Conservation (phyloP, 2,888 invertebrate genomes). For the Philonicus albiceps region DNA sequence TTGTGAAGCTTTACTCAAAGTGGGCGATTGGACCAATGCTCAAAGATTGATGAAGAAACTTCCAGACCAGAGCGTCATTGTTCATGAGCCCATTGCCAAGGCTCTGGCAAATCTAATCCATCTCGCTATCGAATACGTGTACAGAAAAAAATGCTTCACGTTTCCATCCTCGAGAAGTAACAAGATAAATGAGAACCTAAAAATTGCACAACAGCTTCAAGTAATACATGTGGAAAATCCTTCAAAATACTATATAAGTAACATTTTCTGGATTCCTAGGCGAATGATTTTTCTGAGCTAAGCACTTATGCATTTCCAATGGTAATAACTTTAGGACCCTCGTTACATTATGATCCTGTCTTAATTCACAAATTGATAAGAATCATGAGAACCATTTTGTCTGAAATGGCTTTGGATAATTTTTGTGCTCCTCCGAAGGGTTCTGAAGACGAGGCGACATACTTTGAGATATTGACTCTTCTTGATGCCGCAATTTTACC, state of each 20-base stretch:
- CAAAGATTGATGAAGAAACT: conserved; percentile 79
- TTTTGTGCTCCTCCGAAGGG: conserved; percentile 57
- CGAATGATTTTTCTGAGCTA: conserved; percentile 76
- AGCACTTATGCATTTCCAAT: conserved; percentile 83
- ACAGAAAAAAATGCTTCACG: conserved; percentile 76
- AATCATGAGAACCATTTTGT: conserved; percentile 62
- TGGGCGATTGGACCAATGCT: conserved; percentile 92
- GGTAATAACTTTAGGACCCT: conserved; percentile 84
- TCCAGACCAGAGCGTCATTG: conserved; percentile 81
- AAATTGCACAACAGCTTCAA: conserved; percentile 35
- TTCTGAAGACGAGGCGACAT: conserved; percentile 67
- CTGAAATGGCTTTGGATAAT: conserved; percentile 61
- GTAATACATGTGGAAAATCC: conserved; percentile 5
- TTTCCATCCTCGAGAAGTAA: conserved; percentile 76
- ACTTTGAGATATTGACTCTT: conserved; percentile 84
- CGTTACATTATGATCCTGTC: conserved; percentile 85
- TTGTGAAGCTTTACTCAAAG: conserved; percentile 84
- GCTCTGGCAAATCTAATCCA: conserved; percentile 84
- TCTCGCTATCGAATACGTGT: conserved; percentile 85
- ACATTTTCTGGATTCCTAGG: conserved; percentile 56
- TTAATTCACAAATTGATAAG: conserved; percentile 86
- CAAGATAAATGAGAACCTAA: conserved; percentile 54
- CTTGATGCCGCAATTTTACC: conserved; percentile 91
- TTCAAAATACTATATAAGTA: neutral
- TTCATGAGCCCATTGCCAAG: conserved; percentile 79